Base-by-base conservation (phyloP, 2,797 vertebrate species). In the Botia almorhae region DNA sequence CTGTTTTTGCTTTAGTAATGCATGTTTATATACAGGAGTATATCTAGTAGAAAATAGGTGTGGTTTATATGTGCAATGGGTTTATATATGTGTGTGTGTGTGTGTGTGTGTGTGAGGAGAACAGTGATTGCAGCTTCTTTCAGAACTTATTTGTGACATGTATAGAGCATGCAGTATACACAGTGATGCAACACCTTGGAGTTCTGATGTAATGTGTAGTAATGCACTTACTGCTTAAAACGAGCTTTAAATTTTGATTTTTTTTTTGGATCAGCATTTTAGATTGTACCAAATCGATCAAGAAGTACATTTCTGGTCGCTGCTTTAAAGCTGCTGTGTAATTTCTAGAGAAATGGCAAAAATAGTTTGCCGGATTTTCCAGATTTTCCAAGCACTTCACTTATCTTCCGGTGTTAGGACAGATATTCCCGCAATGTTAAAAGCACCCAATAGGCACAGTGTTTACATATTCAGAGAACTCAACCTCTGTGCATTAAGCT, bases 191-290 rank as follows among this genome's bases (percentile, higher is more conserved):
- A 78, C 13, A 61, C 23, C n/a, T 36, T 63, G 19, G 13, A 61
- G 29, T 70, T 61, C 68, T 26, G 68, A 53, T 78, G 76, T 43
- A 78, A 71, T 71, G 19, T 71, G 56, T 14, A 26, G 46, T 69
- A 33, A 33, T 33, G 3, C 33, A 33, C 33, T 33, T 33, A 4
- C 33, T 58, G 53, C 7, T 33, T 33, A 33, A 33, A 33, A 5
- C 3, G n/a, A 48, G 19, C 16, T 2, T 48, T 29, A 26, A 26
- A 1, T 68, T 3, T 33, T 1, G 33, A 33, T 33, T 55, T 4
- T 4, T 19, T 0, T 8, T 19, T 56, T 11, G 55, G 19, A 21
- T 21, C 19, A 58, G n/a, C 55, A 21, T 8, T 10, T 4, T 21
- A 21, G 7, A 56, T 56, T 56, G 55, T 56, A 56, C 19, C 53